These are phyloP conservation scores for Cyrtonyx montezumae DNA, from an alignment of 2,113 vertebrate genomes.

Conservation along the genomic window DNA sequence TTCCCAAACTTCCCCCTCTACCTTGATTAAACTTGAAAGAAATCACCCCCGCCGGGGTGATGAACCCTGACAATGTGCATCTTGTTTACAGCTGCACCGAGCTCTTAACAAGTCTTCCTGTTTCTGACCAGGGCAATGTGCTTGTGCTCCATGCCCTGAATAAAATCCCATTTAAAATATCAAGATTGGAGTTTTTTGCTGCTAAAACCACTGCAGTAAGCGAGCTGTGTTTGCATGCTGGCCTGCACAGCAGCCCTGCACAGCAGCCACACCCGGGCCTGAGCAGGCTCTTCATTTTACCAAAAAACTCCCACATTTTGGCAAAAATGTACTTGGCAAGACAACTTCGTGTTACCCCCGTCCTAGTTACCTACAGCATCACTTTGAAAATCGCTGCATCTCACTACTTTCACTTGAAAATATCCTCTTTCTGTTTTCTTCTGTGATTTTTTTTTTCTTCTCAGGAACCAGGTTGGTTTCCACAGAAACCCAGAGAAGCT, in stretches of 20 bases:
- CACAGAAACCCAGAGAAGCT: neutral
- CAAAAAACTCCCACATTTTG: neutral
- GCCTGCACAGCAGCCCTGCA: neutral
- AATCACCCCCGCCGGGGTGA: neutral
- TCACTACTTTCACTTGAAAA: neutral
- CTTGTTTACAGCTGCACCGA: conserved; percentile 14
- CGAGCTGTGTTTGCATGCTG: neutral
- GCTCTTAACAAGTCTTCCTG: neutral
- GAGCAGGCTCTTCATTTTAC: neutral
- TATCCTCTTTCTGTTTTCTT: neutral
- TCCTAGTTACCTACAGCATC: neutral
- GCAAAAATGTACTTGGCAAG: neutral
- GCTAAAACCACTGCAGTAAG: neutral
- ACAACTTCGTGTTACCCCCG: neutral
- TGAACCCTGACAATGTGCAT: neutral
- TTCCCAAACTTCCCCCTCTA: conserved; percentile 32
- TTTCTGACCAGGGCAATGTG: neutral
- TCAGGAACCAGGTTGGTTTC: neutral
- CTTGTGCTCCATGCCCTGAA: neutral
- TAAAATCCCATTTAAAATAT: neutral
- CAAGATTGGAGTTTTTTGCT: neutral
- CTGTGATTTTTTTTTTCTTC: neutral
- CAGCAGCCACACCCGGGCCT: neutral
- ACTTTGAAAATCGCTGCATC: neutral
- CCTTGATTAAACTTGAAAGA: conserved; percentile 27